A percentile compares a stretch with the other conserved stretches of the same genome.
These are phyloP conservation scores for Cotesia glomerata DNA, from an alignment of 1,140 invertebrate genomes.

Conservation along the genomic window DNA sequence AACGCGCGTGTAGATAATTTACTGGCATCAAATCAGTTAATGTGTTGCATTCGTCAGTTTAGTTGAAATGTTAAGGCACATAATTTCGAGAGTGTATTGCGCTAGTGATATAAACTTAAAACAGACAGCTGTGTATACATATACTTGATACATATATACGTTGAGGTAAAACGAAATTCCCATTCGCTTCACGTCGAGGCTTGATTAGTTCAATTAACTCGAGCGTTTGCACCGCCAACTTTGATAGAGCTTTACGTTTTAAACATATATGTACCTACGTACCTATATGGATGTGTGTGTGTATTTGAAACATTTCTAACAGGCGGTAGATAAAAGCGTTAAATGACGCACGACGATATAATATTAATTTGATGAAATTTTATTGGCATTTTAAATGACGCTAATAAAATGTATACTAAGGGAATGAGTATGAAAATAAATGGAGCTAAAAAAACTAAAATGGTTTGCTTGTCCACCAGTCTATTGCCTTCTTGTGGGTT, in stretches of 20 bases:
- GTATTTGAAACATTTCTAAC: not conserved
- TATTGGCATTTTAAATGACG: no score
- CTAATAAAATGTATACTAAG: no score
- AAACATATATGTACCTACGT: not conserved
- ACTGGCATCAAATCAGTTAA: slow-evolving; percentile 9
- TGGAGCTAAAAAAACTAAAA: not conserved
- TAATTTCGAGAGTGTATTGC: not conserved
- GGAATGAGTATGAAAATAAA: no score
- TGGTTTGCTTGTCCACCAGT: not conserved
- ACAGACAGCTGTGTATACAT: not conserved
- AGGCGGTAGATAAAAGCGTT: not conserved
- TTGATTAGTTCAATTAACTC: slow-evolving; percentile 24
- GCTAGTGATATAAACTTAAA: not conserved
- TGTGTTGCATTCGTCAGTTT: slow-evolving; percentile 2
- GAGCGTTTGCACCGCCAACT: slow-evolving; percentile 11
- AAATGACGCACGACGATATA: not conserved
- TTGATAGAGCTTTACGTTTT: slow-evolving; percentile 1
- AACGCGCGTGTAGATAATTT: slow-evolving; percentile 7
- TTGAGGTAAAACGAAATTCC: slow-evolving; percentile 18
- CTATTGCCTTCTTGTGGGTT: not conserved
- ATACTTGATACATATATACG: not conserved
- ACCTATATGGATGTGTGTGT: not conserved
- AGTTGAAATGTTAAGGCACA: slow-evolving; percentile 1
- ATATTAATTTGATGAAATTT: not conserved
- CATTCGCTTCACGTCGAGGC: slow-evolving; percentile 19